These are phyloP conservation scores for Alsophila aescularia DNA, from an alignment of 2,888 invertebrate species.

Conservation along the genomic window DNA sequence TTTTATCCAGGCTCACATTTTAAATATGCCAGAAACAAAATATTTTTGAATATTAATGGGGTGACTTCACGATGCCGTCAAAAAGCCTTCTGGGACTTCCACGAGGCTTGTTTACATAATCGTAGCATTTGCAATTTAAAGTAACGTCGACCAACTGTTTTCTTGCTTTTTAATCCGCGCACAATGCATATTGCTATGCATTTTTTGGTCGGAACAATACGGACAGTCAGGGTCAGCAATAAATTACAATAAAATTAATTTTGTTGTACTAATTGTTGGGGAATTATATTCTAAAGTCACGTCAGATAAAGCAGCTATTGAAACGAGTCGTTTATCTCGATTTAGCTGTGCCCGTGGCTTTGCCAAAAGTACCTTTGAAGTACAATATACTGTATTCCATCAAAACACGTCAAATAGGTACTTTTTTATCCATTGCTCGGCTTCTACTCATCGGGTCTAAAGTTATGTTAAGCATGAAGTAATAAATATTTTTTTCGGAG, in stretches of 20 bases:
- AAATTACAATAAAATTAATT: slow-evolving; percentile 57
- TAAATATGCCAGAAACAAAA: slow-evolving; percentile 47
- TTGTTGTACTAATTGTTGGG: slow-evolving; percentile 30
- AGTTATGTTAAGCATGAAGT: too few relatives aligned
- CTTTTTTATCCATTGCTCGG: too few relatives aligned
- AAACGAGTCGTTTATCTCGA: too few relatives aligned
- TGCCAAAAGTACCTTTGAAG: too few relatives aligned
- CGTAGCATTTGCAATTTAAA: slow-evolving; percentile 82
- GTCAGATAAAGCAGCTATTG: neutral
- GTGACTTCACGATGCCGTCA: slow-evolving; percentile 58
- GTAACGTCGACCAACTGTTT: slow-evolving; percentile 64
- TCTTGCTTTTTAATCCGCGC: slow-evolving; percentile 61
- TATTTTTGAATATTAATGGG: slow-evolving; percentile 73
- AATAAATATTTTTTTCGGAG: too few relatives aligned
- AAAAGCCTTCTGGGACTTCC: slow-evolving; percentile 75
- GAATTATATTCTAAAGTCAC: slow-evolving; percentile 13
- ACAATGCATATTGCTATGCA: slow-evolving; percentile 32
- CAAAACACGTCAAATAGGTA: too few relatives aligned
- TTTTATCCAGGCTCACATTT: neutral
- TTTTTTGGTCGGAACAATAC: slow-evolving; percentile 49
- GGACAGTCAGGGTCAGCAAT: slow-evolving; percentile 42
- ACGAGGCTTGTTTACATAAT: slow-evolving; percentile 79
- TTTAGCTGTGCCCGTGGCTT: too few relatives aligned
- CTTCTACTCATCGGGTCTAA: too few relatives aligned
- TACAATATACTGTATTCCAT: too few relatives aligned